Percentiles rank a stretch among this genome's conserved stretches.
These are phyloP conservation scores for Percina caprodes DNA, from an alignment of 2,113 vertebrate genomes.

Conservation along the genomic window DNA sequence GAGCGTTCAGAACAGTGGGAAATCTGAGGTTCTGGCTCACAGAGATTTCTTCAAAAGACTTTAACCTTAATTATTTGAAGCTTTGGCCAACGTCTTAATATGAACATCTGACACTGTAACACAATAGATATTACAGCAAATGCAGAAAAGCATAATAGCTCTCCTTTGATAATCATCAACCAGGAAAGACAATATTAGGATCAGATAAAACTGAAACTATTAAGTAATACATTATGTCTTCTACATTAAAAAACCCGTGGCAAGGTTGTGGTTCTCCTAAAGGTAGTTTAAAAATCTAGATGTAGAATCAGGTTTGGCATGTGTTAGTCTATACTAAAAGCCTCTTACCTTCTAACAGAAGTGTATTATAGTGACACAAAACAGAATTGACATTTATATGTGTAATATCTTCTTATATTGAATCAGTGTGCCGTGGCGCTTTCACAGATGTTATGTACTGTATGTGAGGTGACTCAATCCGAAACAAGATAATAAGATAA, in stretches of 20 bases:
- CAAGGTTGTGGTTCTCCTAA: background rate
- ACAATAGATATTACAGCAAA: no score
- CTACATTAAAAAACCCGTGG: background rate
- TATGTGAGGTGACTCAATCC: conserved; percentile 8
- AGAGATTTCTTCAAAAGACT: no score
- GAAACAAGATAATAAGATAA: background rate
- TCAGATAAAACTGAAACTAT: no score
- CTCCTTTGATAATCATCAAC: no score
- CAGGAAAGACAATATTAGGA: no score
- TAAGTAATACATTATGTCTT: no score
- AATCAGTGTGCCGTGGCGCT: background rate
- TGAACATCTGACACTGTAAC: no score
- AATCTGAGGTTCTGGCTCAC: no score
- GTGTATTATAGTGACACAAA: background rate
- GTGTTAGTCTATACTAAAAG: background rate
- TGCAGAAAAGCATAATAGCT: no score
- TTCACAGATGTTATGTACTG: background rate
- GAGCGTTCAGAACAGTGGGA: no score
- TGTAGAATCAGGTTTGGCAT: conserved; percentile 1
- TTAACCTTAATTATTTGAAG: no score
- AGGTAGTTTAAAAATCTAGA: conserved; percentile 1
- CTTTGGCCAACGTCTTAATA: no score
- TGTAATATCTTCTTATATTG: background rate
- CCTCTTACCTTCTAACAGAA: background rate
- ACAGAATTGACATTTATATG: background rate